These are phyloP conservation scores for Montipora efflorescens DNA, from an alignment of 64 coral and sea anemone species.

Conservation along the genomic window DNA sequence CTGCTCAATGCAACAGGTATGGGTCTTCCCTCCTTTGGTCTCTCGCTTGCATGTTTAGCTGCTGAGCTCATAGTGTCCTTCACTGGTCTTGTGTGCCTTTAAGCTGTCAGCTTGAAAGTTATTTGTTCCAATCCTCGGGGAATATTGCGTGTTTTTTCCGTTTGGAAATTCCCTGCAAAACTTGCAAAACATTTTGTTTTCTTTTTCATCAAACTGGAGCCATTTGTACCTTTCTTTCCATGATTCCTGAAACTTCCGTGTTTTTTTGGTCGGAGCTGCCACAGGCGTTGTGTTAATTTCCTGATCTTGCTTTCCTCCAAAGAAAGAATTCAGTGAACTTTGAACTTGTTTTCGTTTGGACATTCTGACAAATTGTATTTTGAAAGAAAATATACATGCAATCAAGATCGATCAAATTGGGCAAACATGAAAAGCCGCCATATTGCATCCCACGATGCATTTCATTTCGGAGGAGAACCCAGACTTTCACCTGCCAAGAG, in stretches of 20 bases:
- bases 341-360: constrained; percentile 62
- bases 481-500: not conserved
- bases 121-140: constrained; percentile 58
- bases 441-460: constrained; percentile 11
- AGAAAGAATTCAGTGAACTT: constrained; percentile 55
- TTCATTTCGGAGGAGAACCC: constrained; percentile 10
- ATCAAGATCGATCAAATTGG: constrained; percentile 13
- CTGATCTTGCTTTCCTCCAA: constrained; percentile 57
- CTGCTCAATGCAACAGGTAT: constrained; percentile 55
- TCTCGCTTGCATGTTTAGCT: not conserved
- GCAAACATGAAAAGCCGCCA: constrained; percentile 27
- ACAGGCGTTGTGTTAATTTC: constrained; percentile 41
- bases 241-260: not conserved
- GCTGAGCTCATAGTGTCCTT: too few species aligned
- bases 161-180: constrained; percentile 27
- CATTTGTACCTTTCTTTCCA: too few species aligned
- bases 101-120: constrained; percentile 56
- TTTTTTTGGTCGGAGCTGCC: constrained; percentile 29
- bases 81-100: not conserved
- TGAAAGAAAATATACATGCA: constrained; percentile 41
- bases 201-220: too few species aligned
- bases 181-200: too few species aligned
- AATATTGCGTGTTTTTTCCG: constrained; percentile 50
- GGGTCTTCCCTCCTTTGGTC: constrained; percentile 57
- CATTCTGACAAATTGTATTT: constrained; percentile 35